Evolutionary conservation across 2,888 invertebrate genomes (phyloP), one percentile per base, ranked within the genome.

Genomic region (Habrosyne pyritoides): DNA sequence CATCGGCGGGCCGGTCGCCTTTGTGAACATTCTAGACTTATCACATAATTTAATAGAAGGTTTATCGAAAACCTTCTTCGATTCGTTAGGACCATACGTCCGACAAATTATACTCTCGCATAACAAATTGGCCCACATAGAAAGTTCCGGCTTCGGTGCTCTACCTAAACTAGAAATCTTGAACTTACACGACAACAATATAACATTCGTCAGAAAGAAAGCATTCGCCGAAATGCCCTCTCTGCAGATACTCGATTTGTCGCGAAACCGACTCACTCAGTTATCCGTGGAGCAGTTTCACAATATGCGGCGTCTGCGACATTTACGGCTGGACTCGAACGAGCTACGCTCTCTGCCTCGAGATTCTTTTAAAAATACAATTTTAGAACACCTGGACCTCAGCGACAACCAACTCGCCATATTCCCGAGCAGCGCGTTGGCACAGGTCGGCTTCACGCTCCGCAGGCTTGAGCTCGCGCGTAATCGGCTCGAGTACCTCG

Each of bases 401-500:
- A 94, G 95, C 51, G 92, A 93, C 60, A 97, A 97, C 77, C 94
- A 93, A 57, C 93, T 97, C 49, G 93, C 94, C 3, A 93, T 95
- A 0, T 95, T 96, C 75, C 97, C 97, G 0, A 95, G 95, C 52
- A 93, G 94, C 22, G 95, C 96, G 0, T 93, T 97, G 61, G 93
- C 95, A 1, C 96, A 96, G 75, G 94, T 96, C 1, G 96, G 96
- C 1, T 94, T 95, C 69, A 96, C 96, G 0, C 80, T 97, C 65
- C 92, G 96, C 22, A 94, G 95, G 69, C 93, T 97, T 50, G 95
- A 96, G 72, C 91, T 97, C 71, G 94, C 95, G 0, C 91, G 94
- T 56, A 98, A 98, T 81, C 94, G 93, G 47, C 93, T 98, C 48
- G 97, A 97, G 75, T 96, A 96, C 74, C 89, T 97, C 52, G 97